Evolutionary conservation across 2,113 vertebrate genomes (phyloP), one percentile per base, ranked within the genome.

Genomic region (Empidonax alnorum): DNA sequence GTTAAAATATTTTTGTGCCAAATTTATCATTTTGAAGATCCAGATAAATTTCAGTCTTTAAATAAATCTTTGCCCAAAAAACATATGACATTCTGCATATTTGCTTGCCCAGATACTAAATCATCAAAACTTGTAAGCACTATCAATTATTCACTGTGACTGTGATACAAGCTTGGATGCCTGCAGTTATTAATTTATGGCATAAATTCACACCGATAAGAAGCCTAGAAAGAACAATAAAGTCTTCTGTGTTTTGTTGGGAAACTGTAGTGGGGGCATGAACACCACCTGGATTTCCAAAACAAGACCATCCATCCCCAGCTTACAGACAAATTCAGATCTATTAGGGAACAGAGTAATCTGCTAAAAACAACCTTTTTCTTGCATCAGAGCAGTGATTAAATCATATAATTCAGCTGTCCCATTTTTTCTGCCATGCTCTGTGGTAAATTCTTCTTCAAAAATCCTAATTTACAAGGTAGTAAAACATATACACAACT

Each of bases 71-170:
- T 89, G 21, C n/a, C 62, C 56, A 47, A 72, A 77, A 93, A 61
- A 15, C 21, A 24, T 14, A 49, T 12, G 49, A 61, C 44, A 68
- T 76, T 85, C 42, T 88, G 39, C 3, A 2, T 56, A 61, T 94
- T 92, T 94, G 14, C 63, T 63, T 73, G 33, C 49, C 37, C 74
- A 83, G 78, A 71, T 68, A 73, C 31, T 88, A 95, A 93, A 97
- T 85, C 92, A 90, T 85, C 62, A 90, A 56, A 94, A 76, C 50
- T 94, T 95, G 49, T 76, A 94, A 85, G 90, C 71, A 73, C 37
- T 27, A 83, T 91, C 66, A 89, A 82, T 93, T 96, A 89, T 82
- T 84, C 84, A 87, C 62, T 53, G 58, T 39, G 92, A 76, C 78
- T 79, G 71, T 44, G 44, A 41, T 62, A 66, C 24, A 82, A 85